These are phyloP conservation scores for Poecilia picta DNA, from an alignment of 2,797 vertebrate genomes.

Conservation along the genomic window DNA sequence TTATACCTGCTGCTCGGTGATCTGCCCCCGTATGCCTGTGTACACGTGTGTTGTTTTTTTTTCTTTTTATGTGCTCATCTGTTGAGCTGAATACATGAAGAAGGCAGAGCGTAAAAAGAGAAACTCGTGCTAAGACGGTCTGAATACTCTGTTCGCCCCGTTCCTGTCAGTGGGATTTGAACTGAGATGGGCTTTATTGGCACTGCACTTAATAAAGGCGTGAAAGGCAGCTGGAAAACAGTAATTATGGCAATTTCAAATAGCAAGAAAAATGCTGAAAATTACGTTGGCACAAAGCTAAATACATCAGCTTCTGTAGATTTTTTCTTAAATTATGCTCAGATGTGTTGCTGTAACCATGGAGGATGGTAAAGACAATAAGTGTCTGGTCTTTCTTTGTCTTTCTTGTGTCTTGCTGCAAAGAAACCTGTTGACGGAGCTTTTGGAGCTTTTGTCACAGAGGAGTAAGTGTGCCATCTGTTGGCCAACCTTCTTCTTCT, in stretches of 20 bases:
- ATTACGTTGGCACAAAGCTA: slow-evolving; percentile 60
- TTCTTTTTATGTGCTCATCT: slow-evolving; percentile 5
- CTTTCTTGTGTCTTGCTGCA: slow-evolving; percentile 45
- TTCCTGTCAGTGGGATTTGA: slow-evolving; percentile 47
- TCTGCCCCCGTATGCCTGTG: slow-evolving; percentile 31
- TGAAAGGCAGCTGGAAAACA: slow-evolving; percentile 62
- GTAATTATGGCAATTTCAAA: slow-evolving; percentile 68
- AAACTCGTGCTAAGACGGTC: slow-evolving; percentile 24
- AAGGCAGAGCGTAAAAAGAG: slow-evolving; percentile 38
- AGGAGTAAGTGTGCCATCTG: slow-evolving; percentile 80
- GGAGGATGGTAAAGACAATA: slow-evolving; percentile 36
- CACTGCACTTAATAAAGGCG: slow-evolving; percentile 56
- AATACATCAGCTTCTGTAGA: slow-evolving; percentile 54
- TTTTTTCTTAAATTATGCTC: slow-evolving; percentile 52
- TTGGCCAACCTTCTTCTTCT: slow-evolving; percentile 48
- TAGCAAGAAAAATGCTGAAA: slow-evolving; percentile 61
- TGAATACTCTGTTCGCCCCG: slow-evolving; percentile 25
- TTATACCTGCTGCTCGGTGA: slow-evolving; percentile 69
- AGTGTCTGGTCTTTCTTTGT: slow-evolving; percentile 47
- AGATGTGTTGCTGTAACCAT: slow-evolving; percentile 40
- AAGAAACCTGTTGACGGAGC: slow-evolving; percentile 71
- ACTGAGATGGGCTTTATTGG: slow-evolving; percentile 56
- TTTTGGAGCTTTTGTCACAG: slow-evolving; percentile 27
- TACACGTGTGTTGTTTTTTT: background rate
- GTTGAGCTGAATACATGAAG: slow-evolving; percentile 43